These are phyloP conservation scores for Zoroaster sp. DNA, from an alignment of 53 echinoderm and acorn worm genomes.

Conservation along the genomic window DNA sequence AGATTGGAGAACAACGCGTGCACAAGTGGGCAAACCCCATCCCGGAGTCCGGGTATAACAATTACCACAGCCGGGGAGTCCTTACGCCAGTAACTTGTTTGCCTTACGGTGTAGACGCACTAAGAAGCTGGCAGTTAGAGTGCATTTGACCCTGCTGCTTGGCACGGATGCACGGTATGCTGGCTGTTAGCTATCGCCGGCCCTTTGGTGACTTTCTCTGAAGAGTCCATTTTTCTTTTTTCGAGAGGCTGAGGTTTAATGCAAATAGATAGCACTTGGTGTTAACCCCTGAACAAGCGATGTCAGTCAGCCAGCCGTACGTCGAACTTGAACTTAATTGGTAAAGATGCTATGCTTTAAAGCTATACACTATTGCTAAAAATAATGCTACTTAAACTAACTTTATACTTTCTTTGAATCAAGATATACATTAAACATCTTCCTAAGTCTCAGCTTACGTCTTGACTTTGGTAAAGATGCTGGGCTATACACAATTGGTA, in stretches of 20 bases:
- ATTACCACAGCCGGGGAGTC: background rate
- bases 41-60: background rate
- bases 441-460: no score
- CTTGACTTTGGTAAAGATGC: no score
- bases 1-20: constrained; percentile 30
- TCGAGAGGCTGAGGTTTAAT: background rate
- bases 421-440: no score
- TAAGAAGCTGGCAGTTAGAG: background rate
- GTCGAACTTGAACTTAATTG: background rate
- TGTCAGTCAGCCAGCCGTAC: background rate
- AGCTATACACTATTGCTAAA: no score
- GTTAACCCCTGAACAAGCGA: constrained; percentile 9
- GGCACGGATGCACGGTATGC: constrained; percentile 7
- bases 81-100: background rate
- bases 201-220: constrained; percentile 39
- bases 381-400: no score
- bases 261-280: constrained; percentile 46
- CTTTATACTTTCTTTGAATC: no score
- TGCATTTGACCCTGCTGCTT: constrained; percentile 23
- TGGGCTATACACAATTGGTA: no score
- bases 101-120: constrained; percentile 14
- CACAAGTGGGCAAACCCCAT: constrained; percentile 31
- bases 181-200: background rate
- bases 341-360: background rate
- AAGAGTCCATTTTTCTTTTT: background rate